phyloP scores from a whole-genome alignment of 2,797 vertebrate species.

The Danio jaintianensis region DNA sequence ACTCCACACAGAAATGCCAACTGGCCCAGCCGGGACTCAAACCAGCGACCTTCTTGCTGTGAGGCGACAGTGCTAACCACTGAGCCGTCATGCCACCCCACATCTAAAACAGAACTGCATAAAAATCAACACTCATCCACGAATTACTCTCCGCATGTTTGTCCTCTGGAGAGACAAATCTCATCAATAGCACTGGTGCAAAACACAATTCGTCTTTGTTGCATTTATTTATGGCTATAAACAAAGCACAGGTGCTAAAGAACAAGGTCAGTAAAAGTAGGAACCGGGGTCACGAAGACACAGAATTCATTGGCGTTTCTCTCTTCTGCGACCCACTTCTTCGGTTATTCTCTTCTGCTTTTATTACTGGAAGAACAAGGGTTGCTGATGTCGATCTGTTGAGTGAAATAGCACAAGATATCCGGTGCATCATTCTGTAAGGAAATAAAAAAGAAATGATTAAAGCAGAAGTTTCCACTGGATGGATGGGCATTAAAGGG shows the following conservation, averaged over 20 bases:
- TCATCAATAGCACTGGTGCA: not conserved
- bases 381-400: conserved; percentile 3
- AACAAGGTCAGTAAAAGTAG: conserved; percentile 43
- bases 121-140: conserved; percentile 1
- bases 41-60: too few species aligned
- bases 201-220: not conserved
- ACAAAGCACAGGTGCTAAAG: conserved; percentile 66
- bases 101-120: not conserved
- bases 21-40: too few species aligned
- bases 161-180: not conserved
- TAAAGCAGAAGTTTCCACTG: conserved; percentile 6
- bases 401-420: not conserved
- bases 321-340: conserved; percentile 3
- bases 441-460: not conserved
- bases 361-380: conserved; percentile 8
- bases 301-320: conserved; percentile 7
- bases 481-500: not conserved
- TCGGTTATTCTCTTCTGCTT: not conserved
- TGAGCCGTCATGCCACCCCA: too few species aligned
- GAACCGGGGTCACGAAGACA: not conserved
- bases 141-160: not conserved
- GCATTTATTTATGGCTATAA: conserved; percentile 68
- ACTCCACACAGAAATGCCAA: too few species aligned
- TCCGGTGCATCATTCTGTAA: not conserved
- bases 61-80: too few species aligned